phyloP scores from a whole-genome alignment of 2,888 invertebrate species.

The Ditylenchus weischeri region DNA sequence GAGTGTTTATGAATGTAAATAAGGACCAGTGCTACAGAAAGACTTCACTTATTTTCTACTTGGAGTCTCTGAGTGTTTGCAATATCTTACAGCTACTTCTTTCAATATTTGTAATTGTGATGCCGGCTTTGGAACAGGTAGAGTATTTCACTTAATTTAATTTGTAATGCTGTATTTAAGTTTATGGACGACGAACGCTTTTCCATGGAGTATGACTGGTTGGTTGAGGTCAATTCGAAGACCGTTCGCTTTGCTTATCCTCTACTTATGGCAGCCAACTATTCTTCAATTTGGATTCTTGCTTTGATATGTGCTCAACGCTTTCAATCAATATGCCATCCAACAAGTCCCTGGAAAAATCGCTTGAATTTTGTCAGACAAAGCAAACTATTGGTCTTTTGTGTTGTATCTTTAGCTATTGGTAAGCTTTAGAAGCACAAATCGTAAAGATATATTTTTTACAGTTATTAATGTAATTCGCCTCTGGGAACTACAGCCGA shows the following conservation, averaged over 20 bases:
- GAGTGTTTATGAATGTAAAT: conserved; percentile 36
- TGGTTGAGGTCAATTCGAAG: conserved; percentile 30
- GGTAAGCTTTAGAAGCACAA: conserved; percentile 12
- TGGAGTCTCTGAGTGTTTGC: conserved; percentile 42
- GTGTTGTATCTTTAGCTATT: conserved; percentile 24
- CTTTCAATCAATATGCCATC: conserved; percentile 47
- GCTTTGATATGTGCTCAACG: conserved; percentile 48
- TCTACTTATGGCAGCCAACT: conserved; percentile 46
- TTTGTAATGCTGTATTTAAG: conserved; percentile 25
- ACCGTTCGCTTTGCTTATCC: conserved; percentile 41
- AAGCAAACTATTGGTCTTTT: conserved; percentile 32
- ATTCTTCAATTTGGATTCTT: conserved; percentile 48
- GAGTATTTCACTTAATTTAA: not conserved
- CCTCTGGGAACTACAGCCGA: conserved; percentile 35
- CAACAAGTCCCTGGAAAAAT: conserved; percentile 42
- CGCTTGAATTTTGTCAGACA: conserved; percentile 35
- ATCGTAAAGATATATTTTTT: not conserved
- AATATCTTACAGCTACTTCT: conserved; percentile 46
- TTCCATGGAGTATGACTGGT: conserved; percentile 15
- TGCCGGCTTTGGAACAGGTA: conserved; percentile 48
- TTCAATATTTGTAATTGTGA: conserved; percentile 45
- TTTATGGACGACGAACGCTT: conserved; percentile 32
- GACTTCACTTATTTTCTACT: conserved; percentile 45
- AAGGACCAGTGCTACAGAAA: conserved; percentile 45
- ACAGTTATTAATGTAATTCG: conserved; percentile 37